Conservation (phyloP, 2,888 invertebrate species). For the Keiferia lycopersicella region DNA sequence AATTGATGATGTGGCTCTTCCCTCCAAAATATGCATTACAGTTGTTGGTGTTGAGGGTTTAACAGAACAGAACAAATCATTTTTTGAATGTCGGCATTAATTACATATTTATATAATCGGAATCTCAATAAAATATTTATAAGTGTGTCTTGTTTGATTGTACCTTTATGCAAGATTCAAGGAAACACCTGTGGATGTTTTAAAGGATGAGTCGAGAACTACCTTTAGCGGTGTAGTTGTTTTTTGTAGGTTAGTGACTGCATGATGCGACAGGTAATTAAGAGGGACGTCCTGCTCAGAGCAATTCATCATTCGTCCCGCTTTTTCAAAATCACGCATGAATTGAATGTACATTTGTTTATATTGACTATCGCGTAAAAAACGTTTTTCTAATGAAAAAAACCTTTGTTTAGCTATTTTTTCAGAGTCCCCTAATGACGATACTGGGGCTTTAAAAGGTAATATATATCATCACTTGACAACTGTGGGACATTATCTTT, state of each 20-base stretch:
- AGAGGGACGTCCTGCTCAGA: background rate
- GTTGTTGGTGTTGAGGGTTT: slow-evolving; percentile 6
- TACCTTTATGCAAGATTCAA: slow-evolving; percentile 22
- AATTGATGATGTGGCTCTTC: slow-evolving; percentile 15
- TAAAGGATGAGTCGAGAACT: background rate
- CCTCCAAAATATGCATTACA: slow-evolving; percentile 24
- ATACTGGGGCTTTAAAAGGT: slow-evolving; percentile 7
- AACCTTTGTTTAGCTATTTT: background rate
- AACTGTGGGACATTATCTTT: too few relatives aligned
- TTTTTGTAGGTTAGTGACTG: slow-evolving; percentile 18
- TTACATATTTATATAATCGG: slow-evolving; percentile 14
- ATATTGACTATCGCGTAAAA: background rate
- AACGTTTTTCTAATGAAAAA: background rate
- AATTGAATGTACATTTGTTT: slow-evolving; percentile 23
- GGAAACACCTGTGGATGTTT: slow-evolving; percentile 5
- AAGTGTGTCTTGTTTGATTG: slow-evolving; percentile 12
- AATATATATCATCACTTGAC: background rate
- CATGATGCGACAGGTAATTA: slow-evolving; percentile 23
- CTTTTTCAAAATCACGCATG: slow-evolving; percentile 26
- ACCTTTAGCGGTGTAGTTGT: slow-evolving; percentile 10
- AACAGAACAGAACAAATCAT: slow-evolving; percentile 14
- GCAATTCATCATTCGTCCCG: slow-evolving; percentile 12
- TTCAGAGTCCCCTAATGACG: background rate
- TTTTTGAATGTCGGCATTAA: slow-evolving; percentile 21
- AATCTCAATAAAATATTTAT: slow-evolving; percentile 21